phyloP scores from a whole-genome alignment of 2,113 vertebrate species.

The Oreocharis arfaki region DNA sequence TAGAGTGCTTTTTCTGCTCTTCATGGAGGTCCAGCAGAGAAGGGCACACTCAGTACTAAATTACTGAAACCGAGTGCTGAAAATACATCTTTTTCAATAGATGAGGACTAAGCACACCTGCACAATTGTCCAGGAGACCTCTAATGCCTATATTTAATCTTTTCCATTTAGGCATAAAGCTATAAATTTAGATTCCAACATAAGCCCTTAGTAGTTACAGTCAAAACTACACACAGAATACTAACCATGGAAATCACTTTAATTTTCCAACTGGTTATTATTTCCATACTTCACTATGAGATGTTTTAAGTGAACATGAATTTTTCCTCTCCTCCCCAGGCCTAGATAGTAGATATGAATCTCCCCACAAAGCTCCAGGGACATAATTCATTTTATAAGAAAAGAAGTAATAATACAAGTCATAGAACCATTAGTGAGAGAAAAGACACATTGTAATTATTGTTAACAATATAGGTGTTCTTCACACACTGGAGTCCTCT shows the following conservation, averaged over 20 bases:
- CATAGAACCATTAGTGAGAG: not conserved
- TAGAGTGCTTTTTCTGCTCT: not conserved
- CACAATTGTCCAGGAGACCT: not conserved
- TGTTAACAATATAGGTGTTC: not conserved
- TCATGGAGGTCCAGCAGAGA: not conserved
- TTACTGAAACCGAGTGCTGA: not conserved
- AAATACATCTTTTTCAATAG: not conserved
- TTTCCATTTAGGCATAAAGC: not conserved
- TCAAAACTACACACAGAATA: not conserved
- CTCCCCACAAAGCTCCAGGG: not conserved
- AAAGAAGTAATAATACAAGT: not conserved
- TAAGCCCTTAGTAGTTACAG: not conserved
- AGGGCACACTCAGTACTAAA: not conserved
- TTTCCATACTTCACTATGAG: not conserved
- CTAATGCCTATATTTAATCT: not conserved
- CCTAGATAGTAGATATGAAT: not conserved
- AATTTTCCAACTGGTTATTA: not conserved
- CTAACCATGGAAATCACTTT: not conserved
- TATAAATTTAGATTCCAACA: not conserved
- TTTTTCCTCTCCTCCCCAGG: not conserved
- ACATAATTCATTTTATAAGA: not conserved
- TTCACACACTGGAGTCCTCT: not conserved
- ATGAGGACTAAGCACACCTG: not conserved
- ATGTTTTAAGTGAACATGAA: not conserved
- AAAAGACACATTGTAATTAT: not conserved